Evolutionary conservation across 1,140 invertebrate species (phyloP).

Genomic region (Drosophila seguyi): DNA sequence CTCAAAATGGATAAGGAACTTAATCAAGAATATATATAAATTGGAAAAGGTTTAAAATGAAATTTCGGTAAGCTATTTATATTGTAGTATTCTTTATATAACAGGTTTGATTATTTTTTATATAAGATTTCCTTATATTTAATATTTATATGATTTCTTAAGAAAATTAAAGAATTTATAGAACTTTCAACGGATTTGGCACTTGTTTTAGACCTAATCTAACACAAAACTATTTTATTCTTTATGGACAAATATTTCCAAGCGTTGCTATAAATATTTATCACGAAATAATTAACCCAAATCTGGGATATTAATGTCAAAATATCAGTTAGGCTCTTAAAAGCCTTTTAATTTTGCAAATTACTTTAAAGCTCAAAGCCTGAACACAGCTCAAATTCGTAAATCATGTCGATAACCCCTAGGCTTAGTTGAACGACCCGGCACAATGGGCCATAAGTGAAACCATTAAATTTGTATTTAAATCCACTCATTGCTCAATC

Average conservation of each 20-base stretch:
- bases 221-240: too few relatives aligned
- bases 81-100: background rate
- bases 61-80: background rate
- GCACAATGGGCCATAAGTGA: conserved; percentile 34
- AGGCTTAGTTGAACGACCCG: conserved; percentile 30
- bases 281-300: too few relatives aligned
- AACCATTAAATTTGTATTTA: conserved; percentile 59
- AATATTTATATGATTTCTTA: too few relatives aligned
- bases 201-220: too few relatives aligned
- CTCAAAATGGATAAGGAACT: conserved; percentile 5
- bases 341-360: conserved; percentile 7
- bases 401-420: conserved; percentile 23
- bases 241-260: too few relatives aligned
- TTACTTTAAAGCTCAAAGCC: background rate
- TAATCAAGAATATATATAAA: background rate
- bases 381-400: conserved; percentile 3
- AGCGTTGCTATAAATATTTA: too few relatives aligned
- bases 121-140: too few relatives aligned
- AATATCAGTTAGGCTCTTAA: background rate
- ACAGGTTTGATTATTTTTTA: too few relatives aligned
- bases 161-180: too few relatives aligned
- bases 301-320: too few relatives aligned
- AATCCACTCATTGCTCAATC: conserved; percentile 63
- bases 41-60: background rate
- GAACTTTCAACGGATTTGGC: too few relatives aligned